These are phyloP conservation scores for Drosophila neonasuta DNA, from an alignment of 2,888 invertebrate genomes.

Conservation along the genomic window DNA sequence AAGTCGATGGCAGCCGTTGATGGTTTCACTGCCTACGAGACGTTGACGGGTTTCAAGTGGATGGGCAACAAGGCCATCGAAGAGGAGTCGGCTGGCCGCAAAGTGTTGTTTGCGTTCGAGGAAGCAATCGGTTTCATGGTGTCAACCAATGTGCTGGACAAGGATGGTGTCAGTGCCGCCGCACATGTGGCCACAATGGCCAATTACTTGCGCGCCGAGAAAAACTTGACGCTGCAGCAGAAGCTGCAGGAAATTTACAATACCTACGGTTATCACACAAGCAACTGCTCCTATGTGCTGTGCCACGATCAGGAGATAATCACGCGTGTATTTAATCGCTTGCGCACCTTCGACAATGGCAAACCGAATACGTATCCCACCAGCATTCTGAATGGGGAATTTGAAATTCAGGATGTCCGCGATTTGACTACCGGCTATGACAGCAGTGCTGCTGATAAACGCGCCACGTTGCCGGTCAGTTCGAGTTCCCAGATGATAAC, in stretches of 20 bases:
- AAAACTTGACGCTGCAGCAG: constrained; percentile 84
- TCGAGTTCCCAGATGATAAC: constrained; percentile 95
- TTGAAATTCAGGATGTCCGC: constrained; percentile 87
- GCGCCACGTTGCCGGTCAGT: constrained; percentile 87
- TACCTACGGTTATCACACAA: constrained; percentile 94
- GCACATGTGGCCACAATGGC: constrained; percentile 90
- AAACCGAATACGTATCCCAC: constrained; percentile 86
- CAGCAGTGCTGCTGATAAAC: constrained; percentile 86
- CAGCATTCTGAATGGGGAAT: constrained; percentile 85
- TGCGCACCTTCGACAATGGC: constrained; percentile 87
- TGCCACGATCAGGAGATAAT: constrained; percentile 89
- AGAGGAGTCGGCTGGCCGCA: constrained; percentile 87
- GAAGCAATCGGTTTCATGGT: constrained; percentile 99
- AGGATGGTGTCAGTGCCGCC: constrained; percentile 97
- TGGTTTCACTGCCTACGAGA: constrained; percentile 91
- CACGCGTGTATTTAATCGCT: constrained; percentile 89
- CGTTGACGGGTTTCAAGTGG: constrained; percentile 99
- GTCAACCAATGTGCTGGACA: constrained; percentile 93
- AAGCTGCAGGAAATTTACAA: constrained; percentile 90
- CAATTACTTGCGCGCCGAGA: constrained; percentile 85
- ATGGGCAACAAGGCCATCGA: constrained; percentile 94
- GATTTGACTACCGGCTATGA: constrained; percentile 94
- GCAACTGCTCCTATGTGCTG: constrained; percentile 94
- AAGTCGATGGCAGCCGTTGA: constrained; percentile 90
- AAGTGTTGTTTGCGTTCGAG: constrained; percentile 96